Evolutionary conservation across 2,113 vertebrate species (phyloP).

Genomic region (Tilapia sparmanii): DNA sequence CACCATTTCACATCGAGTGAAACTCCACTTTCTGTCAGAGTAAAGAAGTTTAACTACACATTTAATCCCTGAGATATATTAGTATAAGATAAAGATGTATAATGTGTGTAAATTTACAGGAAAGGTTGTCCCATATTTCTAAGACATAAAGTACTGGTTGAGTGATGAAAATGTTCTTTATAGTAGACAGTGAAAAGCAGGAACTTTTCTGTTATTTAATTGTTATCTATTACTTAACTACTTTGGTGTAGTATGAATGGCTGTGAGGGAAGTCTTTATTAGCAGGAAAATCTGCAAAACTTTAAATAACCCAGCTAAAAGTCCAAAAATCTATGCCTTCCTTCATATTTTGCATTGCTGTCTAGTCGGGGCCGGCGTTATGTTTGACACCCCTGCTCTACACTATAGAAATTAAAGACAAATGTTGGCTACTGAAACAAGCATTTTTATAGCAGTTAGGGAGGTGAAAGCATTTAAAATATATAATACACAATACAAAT

Average conservation of each 20-base stretch:
- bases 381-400: background rate
- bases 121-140: background rate
- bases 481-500: background rate
- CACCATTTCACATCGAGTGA: background rate
- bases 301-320: background rate
- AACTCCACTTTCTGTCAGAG: background rate
- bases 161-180: background rate
- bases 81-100: background rate
- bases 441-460: background rate
- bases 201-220: background rate
- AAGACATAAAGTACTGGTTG: background rate
- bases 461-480: background rate
- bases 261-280: background rate
- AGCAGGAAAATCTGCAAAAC: background rate
- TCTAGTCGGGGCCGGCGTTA: background rate
- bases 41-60: background rate
- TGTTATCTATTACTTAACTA: background rate
- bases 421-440: background rate
- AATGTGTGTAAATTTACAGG: background rate
- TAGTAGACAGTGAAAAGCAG: background rate
- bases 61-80: background rate
- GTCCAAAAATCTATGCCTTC: background rate
- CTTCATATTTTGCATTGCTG: background rate
- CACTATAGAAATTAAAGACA: background rate
- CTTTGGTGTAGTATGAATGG: background rate